A percentile compares a stretch with the other conserved stretches of the same genome.
Conservation (phyloP, 2,797 vertebrate species). For the Aselliscus stoliczkanus region DNA sequence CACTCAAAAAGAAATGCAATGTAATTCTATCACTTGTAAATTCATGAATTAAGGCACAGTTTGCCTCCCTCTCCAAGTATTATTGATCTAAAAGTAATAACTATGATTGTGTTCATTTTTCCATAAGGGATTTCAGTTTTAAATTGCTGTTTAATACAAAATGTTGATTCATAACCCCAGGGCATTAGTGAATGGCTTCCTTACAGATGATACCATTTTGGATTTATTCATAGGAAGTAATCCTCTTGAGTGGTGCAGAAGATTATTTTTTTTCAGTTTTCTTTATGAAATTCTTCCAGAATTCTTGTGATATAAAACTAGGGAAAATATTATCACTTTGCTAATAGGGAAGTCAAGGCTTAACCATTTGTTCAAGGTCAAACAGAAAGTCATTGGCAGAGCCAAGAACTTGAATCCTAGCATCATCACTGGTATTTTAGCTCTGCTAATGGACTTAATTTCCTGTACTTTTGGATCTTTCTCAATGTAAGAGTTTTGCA, state of each 20-base stretch:
- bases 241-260: slow-evolving; percentile 27
- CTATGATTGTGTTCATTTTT: not conserved
- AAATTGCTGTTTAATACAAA: slow-evolving; percentile 31
- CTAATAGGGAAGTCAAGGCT: slow-evolving; percentile 38
- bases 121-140: slow-evolving; percentile 40
- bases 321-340: slow-evolving; percentile 25
- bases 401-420: not conserved
- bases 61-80: not conserved
- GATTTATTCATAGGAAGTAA: slow-evolving; percentile 45
- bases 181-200: not conserved
- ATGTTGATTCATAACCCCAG: slow-evolving; percentile 15
- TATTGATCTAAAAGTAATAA: not conserved
- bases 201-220: not conserved
- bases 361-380: slow-evolving; percentile 35
- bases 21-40: slow-evolving; percentile 29
- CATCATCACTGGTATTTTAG: not conserved
- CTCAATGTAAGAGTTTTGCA: not conserved
- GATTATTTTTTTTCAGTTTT: slow-evolving; percentile 24
- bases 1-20: slow-evolving; percentile 18
- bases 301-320: slow-evolving; percentile 34
- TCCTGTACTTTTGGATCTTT: not conserved
- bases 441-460: not conserved
- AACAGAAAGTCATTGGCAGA: not conserved
- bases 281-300: slow-evolving; percentile 25
- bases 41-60: not conserved